These are phyloP conservation scores for Patella pellucida DNA, from an alignment of 2,888 invertebrate species.

Conservation along the genomic window DNA sequence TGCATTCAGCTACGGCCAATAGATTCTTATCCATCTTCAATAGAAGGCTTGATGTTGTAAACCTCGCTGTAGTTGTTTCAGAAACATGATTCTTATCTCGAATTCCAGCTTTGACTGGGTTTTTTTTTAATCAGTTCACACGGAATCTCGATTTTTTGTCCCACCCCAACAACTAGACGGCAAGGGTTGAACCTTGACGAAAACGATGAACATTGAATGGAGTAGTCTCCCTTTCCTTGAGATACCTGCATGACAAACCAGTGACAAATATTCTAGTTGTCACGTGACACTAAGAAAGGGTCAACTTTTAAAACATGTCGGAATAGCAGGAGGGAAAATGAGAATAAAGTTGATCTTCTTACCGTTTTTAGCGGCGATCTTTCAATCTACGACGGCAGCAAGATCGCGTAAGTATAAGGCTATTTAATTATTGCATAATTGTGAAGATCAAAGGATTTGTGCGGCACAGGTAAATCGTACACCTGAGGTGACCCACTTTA, in stretches of 20 bases:
- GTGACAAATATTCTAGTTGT: slow-evolving; percentile 1
- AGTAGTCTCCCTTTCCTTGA: no score
- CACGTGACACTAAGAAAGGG: slow-evolving; percentile 28
- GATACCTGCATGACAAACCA: neutral
- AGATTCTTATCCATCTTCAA: no score
- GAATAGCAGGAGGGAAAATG: slow-evolving; percentile 13
- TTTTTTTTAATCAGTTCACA: no score
- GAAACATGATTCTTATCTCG: no score
- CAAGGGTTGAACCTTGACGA: no score
- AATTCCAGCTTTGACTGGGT: no score
- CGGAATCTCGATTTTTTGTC: no score
- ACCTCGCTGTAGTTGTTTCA: no score
- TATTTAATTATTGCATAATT: neutral
- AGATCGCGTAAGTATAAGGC: slow-evolving; percentile 20
- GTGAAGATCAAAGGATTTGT: neutral
- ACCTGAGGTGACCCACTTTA: slow-evolving; percentile 23
- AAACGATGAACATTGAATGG: no score
- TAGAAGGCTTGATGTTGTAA: no score
- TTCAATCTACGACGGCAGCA: slow-evolving; percentile 8
- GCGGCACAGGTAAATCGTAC: neutral
- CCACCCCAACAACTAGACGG: no score
- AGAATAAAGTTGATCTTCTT: slow-evolving; percentile 13
- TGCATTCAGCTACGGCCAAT: no score
- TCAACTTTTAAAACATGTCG: slow-evolving; percentile 26
- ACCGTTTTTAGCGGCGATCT: slow-evolving; percentile 20